phyloP scores from a whole-genome alignment of 2,888 invertebrate species.

The Hymenopus coronatus region DNA sequence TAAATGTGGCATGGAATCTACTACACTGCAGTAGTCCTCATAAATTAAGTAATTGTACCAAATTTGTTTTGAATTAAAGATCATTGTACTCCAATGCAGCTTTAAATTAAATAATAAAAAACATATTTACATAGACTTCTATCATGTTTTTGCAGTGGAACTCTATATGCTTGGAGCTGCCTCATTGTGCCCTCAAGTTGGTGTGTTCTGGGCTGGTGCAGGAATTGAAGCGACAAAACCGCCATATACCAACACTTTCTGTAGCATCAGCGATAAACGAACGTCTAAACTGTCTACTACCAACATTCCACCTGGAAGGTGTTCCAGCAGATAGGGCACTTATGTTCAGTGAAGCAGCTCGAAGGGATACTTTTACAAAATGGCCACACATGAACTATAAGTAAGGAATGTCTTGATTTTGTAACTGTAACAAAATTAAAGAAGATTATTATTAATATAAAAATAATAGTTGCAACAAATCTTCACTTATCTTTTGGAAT shows the following conservation, averaged over 20 bases:
- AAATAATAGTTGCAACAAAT: too few relatives aligned
- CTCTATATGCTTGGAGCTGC: conserved; percentile 78
- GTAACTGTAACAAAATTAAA: neutral
- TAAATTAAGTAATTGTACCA: too few relatives aligned
- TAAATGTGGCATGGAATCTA: too few relatives aligned
- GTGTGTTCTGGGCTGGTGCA: conserved; percentile 77
- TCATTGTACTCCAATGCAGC: too few relatives aligned
- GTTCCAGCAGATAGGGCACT: conserved; percentile 54
- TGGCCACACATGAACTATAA: conserved; percentile 98
- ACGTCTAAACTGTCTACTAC: conserved; percentile 74
- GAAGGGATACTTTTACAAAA: conserved; percentile 85
- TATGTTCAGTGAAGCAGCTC: conserved; percentile 91
- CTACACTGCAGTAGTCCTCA: too few relatives aligned
- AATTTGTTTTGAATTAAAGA: too few relatives aligned
- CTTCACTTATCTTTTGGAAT: too few relatives aligned
- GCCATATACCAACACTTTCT: conserved; percentile 80
- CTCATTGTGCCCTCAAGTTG: conserved; percentile 73
- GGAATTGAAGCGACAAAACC: conserved; percentile 77
- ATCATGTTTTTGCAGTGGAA: conserved; percentile 71
- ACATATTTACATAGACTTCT: neutral
- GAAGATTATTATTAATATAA: too few relatives aligned
- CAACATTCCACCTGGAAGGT: conserved; percentile 49
- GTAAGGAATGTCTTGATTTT: conserved; percentile 50
- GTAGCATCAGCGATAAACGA: conserved; percentile 88
- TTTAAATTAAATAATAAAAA: neutral